phyloP scores from a whole-genome alignment of 2,113 vertebrate species.

The Nothoprocta pentlandii region DNA sequence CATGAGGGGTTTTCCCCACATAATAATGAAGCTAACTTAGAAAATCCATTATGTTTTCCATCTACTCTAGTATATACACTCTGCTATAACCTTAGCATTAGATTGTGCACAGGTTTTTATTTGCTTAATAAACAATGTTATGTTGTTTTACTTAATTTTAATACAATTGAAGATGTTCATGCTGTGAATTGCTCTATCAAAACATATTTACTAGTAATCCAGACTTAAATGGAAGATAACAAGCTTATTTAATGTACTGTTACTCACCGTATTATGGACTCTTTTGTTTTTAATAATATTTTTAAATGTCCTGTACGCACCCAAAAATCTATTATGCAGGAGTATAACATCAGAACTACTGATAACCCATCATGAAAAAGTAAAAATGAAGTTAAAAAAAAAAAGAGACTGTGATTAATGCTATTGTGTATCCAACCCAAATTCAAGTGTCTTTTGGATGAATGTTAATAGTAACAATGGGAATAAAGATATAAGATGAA shows the following conservation, averaged over 20 bases:
- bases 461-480: slow-evolving; percentile 55
- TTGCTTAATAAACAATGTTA: neutral
- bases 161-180: neutral
- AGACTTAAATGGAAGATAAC: neutral
- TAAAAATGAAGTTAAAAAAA: neutral
- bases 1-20: neutral
- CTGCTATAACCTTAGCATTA: neutral
- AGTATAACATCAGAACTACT: slow-evolving; percentile 26
- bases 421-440: slow-evolving; percentile 57
- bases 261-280: neutral
- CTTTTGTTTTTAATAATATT: neutral
- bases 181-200: neutral
- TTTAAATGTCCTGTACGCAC: neutral
- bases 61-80: neutral
- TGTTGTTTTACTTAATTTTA: slow-evolving; percentile 28
- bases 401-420: neutral
- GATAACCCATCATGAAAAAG: neutral
- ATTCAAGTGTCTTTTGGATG: slow-evolving; percentile 24
- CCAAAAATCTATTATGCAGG: neutral
- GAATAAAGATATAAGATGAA: slow-evolving; percentile 61
- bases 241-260: neutral
- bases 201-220: neutral
- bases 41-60: neutral
- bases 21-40: neutral
- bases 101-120: neutral